A percentile compares a stretch with the other conserved stretches of the same genome.
These are phyloP conservation scores for Brachionus plicatilis DNA, from an alignment of 1,140 invertebrate genomes.

Conservation along the genomic window DNA sequence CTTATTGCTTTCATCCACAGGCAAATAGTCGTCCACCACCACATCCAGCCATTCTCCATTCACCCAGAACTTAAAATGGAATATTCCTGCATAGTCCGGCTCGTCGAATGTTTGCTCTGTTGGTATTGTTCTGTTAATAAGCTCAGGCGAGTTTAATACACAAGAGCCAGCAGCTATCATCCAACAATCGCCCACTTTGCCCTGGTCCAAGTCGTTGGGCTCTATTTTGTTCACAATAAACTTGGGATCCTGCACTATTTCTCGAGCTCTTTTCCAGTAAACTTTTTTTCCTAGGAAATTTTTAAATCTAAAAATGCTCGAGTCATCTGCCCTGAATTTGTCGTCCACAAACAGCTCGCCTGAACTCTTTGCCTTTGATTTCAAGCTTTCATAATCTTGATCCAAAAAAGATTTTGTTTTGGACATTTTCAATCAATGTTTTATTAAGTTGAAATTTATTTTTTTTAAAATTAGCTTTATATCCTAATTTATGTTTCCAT, in stretches of 20 bases:
- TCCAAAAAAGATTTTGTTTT: not conserved
- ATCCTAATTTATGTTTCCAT: not conserved
- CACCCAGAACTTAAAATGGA: conserved; percentile 69
- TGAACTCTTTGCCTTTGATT: conserved; percentile 45
- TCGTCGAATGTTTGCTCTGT: conserved; percentile 63
- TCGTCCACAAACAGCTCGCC: conserved; percentile 66
- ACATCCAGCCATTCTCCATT: conserved; percentile 72
- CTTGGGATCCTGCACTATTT: conserved; percentile 47
- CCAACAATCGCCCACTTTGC: conserved; percentile 64
- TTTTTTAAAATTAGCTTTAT: not conserved
- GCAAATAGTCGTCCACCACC: conserved; percentile 69
- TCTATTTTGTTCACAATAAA: conserved; percentile 43
- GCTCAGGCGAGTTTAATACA: conserved; percentile 63
- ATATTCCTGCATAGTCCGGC: conserved; percentile 56
- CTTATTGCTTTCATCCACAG: conserved; percentile 62
- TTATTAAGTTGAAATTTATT: not conserved
- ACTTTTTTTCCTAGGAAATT: conserved; percentile 50
- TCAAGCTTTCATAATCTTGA: not conserved
- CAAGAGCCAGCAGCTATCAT: conserved; percentile 65
- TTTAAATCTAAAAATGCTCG: conserved; percentile 59
- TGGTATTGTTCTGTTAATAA: conserved; percentile 65
- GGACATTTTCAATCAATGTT: not conserved
- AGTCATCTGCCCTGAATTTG: conserved; percentile 62
- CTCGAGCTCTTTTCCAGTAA: conserved; percentile 56
- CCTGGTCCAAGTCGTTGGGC: conserved; percentile 63